These are phyloP conservation scores for Asarcornis scutulata DNA, from an alignment of 2,113 vertebrate species.

Conservation along the genomic window DNA sequence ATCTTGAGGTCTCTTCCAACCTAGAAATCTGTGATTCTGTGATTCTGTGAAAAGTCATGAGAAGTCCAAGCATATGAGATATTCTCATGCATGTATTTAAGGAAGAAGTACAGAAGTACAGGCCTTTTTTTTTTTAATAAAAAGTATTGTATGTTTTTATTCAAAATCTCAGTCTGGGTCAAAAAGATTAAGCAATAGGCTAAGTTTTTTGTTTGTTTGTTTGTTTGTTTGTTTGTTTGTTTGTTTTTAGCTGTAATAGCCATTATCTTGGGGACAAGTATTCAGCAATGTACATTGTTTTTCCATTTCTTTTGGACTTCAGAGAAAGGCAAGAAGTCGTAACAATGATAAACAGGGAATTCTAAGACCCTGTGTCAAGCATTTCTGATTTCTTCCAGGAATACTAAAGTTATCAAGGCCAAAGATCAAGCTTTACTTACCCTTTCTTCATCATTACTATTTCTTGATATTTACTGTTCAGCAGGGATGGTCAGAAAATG, in stretches of 20 bases:
- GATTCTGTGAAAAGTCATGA: too few relatives aligned
- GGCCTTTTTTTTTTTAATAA: rapidly evolving
- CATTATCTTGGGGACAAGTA: neutral
- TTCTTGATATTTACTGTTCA: neutral
- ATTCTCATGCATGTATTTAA: neutral
- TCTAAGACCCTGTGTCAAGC: neutral
- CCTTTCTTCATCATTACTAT: neutral
- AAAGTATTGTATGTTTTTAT: neutral
- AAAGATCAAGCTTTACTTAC: neutral
- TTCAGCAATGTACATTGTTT: neutral
- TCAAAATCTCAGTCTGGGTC: neutral
- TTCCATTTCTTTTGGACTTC: neutral
- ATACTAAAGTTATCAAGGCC: neutral
- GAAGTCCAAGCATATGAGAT: neutral
- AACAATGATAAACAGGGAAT: neutral
- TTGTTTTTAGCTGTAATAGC: too few relatives aligned
- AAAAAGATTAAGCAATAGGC: neutral
- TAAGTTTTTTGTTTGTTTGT: too few relatives aligned
- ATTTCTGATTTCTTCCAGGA: neutral
- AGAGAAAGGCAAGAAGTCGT: neutral
- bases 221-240: too few relatives aligned
- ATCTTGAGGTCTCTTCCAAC: too few relatives aligned
- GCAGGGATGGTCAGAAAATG: neutral
- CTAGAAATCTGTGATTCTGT: too few relatives aligned
- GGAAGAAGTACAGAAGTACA: neutral